A percentile compares a stretch with the other conserved stretches of the same genome.
phyloP scores from a whole-genome alignment of 2,797 vertebrate genomes.

The Pipistrellus nathusii region DNA sequence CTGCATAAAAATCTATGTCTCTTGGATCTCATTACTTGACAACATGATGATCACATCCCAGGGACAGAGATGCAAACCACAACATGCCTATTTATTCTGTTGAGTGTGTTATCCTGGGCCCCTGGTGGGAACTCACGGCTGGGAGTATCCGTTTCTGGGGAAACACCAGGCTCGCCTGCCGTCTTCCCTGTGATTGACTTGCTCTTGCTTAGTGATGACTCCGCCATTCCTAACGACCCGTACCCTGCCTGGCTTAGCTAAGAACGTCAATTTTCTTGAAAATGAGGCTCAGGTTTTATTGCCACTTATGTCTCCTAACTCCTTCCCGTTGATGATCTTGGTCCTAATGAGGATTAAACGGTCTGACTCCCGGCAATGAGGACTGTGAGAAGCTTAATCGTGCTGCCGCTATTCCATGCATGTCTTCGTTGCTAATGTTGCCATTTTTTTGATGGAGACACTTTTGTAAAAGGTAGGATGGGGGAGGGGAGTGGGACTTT shows the following conservation, averaged over 20 bases:
- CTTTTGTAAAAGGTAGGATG: constrained; percentile 22
- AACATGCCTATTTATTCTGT: constrained; percentile 38
- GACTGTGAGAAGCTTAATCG: constrained; percentile 56
- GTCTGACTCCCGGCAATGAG: constrained; percentile 64
- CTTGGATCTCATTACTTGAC: constrained; percentile 14
- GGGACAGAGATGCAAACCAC: not conserved
- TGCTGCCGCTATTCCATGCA: constrained; percentile 19
- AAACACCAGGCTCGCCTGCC: not conserved
- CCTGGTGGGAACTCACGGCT: not conserved
- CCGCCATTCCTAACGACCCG: constrained; percentile 32
- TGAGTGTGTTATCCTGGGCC: not conserved
- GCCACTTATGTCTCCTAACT: constrained; percentile 65
- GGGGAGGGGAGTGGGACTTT: not conserved
- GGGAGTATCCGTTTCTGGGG: constrained; percentile 35
- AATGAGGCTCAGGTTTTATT: constrained; percentile 77
- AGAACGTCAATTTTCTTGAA: constrained; percentile 75
- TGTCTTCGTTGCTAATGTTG: constrained; percentile 64
- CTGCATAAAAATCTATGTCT: not conserved
- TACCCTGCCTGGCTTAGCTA: constrained; percentile 48
- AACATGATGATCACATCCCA: not conserved
- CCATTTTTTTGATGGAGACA: constrained; percentile 60
- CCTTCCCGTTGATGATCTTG: constrained; percentile 60
- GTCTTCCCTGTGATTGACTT: constrained; percentile 46
- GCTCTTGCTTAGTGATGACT: constrained; percentile 70
- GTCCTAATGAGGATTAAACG: constrained; percentile 79